Base-by-base conservation (phyloP, 2,888 invertebrate genomes). In the Zhengitettix transpicula region DNA sequence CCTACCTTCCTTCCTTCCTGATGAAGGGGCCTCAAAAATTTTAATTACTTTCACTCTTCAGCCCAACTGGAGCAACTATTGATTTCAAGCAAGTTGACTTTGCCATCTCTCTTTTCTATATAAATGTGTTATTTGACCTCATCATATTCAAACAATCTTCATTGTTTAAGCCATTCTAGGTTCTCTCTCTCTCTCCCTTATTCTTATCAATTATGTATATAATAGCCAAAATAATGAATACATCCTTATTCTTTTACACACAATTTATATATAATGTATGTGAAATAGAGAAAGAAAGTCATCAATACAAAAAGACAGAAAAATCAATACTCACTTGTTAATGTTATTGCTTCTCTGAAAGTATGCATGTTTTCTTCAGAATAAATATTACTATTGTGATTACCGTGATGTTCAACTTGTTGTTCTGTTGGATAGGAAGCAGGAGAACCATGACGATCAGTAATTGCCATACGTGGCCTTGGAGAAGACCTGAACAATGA, bases 331-430 rank as follows among this genome's bases (percentile, higher is more conserved):
- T 65, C 71, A 79, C 79, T 77, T 68, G 78, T 79, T 64, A 81
- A 72, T 58, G 84, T 82, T 67, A 86, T 78, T 62, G 87, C 86
- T 74, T 87, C 86, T 70, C 84, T 78, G 71, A 87, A 87, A 65
- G 85, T 84, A 68, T 83, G 82, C 67, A 87, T 75, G 69, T 85
- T 83, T 55, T 80, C 73, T 67, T 84, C 83, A 61, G 70, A 28
- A 9, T 28, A 42, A 42, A 15, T 53, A 53, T 42, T 57, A 17
- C 40, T 40, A 55, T 51, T 28, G 12, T 55, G 28, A 67, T 12
- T 60, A 75, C 42, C 15, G 17, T 58, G 60, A 16, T 52, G 58
- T 15, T 59, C 51, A n/a, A 52, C 52, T 51, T 60, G 62, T 42
- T 60, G 58, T 15, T 54, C 59, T 52, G 59, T 61, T 42, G 62